A percentile compares a stretch with the other conserved stretches of the same genome.
Evolutionary conservation across 1,140 invertebrate genomes (phyloP).

Genomic region (Pygmarrhopalites habei): DNA sequence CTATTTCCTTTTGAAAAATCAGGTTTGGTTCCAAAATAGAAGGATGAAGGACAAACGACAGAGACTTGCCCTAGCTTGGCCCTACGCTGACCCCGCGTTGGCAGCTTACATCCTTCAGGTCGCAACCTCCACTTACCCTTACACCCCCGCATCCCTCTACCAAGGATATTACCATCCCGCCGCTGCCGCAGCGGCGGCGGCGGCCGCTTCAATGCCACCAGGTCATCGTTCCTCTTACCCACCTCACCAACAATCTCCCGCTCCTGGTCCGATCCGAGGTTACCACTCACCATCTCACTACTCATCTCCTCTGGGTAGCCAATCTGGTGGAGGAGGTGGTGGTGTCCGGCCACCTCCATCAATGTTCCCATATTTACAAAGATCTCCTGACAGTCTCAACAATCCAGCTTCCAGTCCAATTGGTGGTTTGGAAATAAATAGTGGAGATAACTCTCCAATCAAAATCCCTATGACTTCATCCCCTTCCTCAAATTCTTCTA

Average conservation of each 20-base stretch:
- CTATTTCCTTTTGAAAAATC: too few relatives aligned
- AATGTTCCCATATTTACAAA: conserved; percentile 19
- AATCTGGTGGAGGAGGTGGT: not conserved
- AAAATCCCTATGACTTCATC: conserved; percentile 32
- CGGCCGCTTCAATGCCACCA: conserved; percentile 30
- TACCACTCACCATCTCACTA: conserved; percentile 34
- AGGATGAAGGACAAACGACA: conserved; percentile 99
- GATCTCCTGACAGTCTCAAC: conserved; percentile 20
- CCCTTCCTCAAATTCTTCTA: conserved; percentile 26
- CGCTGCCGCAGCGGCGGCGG: conserved; percentile 26
- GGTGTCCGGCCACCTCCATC: conserved; percentile 9
- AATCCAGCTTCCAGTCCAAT: conserved; percentile 26
- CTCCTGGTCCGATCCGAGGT: conserved; percentile 26
- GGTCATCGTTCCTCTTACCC: not conserved
- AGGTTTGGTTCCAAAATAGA: conserved; percentile 99
- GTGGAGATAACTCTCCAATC: conserved; percentile 13
- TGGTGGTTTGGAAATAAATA: conserved; percentile 4
- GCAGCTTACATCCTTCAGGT: conserved; percentile 86
- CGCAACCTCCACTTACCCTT: conserved; percentile 51
- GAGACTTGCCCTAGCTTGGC: conserved; percentile 85
- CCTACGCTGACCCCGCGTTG: conserved; percentile 84
- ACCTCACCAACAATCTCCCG: conserved; percentile 6
- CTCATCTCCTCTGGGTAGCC: conserved; percentile 17
- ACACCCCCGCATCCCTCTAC: conserved; percentile 40
- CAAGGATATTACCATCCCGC: conserved; percentile 29